Evolutionary conservation across 2,888 invertebrate genomes (phyloP).

Genomic region (Scaptomyza polygonia): DNA sequence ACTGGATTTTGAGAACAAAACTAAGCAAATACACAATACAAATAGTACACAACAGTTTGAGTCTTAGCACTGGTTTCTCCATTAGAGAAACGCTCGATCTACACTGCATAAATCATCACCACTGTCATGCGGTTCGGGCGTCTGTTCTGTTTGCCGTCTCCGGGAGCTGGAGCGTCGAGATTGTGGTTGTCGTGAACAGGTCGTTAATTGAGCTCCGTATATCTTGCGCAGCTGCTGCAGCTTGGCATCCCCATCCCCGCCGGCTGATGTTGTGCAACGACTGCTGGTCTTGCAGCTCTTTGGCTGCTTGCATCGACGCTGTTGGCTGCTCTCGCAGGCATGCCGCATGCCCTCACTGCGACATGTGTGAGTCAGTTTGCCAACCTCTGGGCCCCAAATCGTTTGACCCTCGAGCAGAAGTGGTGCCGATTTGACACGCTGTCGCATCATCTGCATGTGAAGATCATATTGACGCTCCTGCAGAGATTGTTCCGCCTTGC

Average conservation of each 20-base stretch:
- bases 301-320: slow-evolving; percentile 43
- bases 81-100: slow-evolving; percentile 80
- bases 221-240: slow-evolving; percentile 70
- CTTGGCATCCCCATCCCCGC: slow-evolving; percentile 48
- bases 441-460: slow-evolving; percentile 83
- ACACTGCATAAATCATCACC: slow-evolving; percentile 82
- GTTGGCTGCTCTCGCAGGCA: slow-evolving; percentile 68
- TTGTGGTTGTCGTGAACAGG: slow-evolving; percentile 61
- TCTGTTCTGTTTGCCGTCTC: slow-evolving; percentile 33
- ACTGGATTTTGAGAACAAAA: no score
- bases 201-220: slow-evolving; percentile 58
- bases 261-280: slow-evolving; percentile 24
- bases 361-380: slow-evolving; percentile 81
- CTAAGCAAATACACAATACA: no score
- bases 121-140: slow-evolving; percentile 68
- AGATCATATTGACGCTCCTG: slow-evolving; percentile 82
- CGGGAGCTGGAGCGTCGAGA: slow-evolving; percentile 44
- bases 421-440: slow-evolving; percentile 83
- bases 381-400: slow-evolving; percentile 82
- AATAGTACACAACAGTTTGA: no score
- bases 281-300: slow-evolving; percentile 36
- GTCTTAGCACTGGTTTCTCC: no score
- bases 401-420: slow-evolving; percentile 82
- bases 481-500: slow-evolving; percentile 83
- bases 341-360: slow-evolving; percentile 76